Percentiles rank a stretch among this genome's conserved stretches.
Conservation (phyloP, 2,888 invertebrate species). For the Ophraella communa region DNA sequence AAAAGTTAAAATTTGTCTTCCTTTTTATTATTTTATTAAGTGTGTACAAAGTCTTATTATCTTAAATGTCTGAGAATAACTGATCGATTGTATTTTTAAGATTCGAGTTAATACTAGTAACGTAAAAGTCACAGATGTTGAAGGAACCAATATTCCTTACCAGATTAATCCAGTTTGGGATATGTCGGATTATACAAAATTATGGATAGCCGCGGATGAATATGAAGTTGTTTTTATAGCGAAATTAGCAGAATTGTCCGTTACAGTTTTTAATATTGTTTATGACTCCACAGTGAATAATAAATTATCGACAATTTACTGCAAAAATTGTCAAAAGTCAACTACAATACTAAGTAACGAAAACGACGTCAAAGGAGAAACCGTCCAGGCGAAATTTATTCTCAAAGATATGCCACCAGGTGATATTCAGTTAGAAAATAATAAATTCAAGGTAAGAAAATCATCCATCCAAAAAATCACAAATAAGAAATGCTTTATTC, state of each 20-base stretch:
- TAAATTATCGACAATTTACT: conserved; percentile 64
- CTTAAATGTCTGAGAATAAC: no score
- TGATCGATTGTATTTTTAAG: no score
- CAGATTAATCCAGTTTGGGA: conserved; percentile 91
- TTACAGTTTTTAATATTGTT: conserved; percentile 72
- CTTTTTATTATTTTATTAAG: no score
- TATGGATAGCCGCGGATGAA: conserved; percentile 66
- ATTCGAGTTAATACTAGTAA: conserved; percentile 73
- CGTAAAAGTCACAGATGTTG: conserved; percentile 74
- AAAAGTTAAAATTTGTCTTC: no score
- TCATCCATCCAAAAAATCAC: no score
- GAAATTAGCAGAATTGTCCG: conserved; percentile 76
- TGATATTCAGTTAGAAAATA: conserved; percentile 85
- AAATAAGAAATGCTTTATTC: no score
- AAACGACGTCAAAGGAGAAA: conserved; percentile 40
- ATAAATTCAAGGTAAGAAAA: conserved; percentile 67
- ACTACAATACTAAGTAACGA: conserved; percentile 33
- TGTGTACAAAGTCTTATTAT: no score
- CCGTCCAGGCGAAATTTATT: conserved; percentile 57
- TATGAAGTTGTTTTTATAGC: conserved; percentile 80
- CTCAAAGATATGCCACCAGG: conserved; percentile 77
- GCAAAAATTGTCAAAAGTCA: conserved; percentile 63
- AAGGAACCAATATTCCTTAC: conserved; percentile 69
- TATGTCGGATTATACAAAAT: conserved; percentile 62
- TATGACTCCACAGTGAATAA: conserved; percentile 53